These are phyloP conservation scores for Gymnocheta viridis DNA, from an alignment of 2,888 invertebrate genomes.

Conservation along the genomic window DNA sequence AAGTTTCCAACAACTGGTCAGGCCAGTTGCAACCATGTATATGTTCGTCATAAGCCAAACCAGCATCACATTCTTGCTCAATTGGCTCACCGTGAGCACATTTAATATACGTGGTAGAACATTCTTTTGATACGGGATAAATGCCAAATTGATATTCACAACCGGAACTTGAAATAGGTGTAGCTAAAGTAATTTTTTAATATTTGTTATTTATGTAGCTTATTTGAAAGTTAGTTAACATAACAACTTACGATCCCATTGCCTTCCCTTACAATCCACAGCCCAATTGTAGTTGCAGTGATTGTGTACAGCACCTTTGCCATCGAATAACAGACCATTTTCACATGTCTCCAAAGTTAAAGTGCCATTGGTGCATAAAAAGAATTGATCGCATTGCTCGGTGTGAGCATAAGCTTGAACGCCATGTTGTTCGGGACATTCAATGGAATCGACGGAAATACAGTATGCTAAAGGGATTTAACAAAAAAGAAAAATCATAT, in stretches of 20 bases:
- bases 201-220: neutral
- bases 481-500: neutral
- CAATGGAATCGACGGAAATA: conserved; percentile 86
- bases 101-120: conserved; percentile 93
- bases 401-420: conserved; percentile 93
- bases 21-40: conserved; percentile 97
- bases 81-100: conserved; percentile 92
- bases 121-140: conserved; percentile 90
- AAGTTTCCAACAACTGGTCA: conserved; percentile 91
- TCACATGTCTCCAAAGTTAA: conserved; percentile 94
- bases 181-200: conserved; percentile 84
- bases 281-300: conserved; percentile 98
- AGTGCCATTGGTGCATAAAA: conserved; percentile 95
- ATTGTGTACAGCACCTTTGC: conserved; percentile 93
- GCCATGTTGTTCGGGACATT: conserved; percentile 91
- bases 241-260: conserved; percentile 88
- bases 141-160: conserved; percentile 95
- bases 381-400: conserved; percentile 93
- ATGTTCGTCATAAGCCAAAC: conserved; percentile 93
- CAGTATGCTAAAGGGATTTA: conserved; percentile 83
- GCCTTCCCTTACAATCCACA: conserved; percentile 91
- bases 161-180: conserved; percentile 90
- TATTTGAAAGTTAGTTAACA: neutral
- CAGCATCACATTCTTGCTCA: conserved; percentile 91
- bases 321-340: conserved; percentile 95